phyloP scores from a whole-genome alignment of 2,888 invertebrate species.

The Syrista parreyssii region DNA sequence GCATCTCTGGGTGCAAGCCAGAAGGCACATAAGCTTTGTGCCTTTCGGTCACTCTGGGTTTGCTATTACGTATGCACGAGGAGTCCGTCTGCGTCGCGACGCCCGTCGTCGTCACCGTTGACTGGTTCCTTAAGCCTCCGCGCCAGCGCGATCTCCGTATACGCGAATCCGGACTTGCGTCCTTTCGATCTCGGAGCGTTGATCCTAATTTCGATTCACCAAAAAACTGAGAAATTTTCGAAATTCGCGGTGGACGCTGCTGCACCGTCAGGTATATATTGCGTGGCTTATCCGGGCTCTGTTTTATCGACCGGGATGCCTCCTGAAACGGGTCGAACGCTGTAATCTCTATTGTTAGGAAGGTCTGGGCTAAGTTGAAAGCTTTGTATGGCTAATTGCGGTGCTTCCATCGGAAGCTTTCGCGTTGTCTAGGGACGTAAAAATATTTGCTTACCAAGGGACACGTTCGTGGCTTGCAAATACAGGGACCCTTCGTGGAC shows the following conservation, averaged over 20 bases:
- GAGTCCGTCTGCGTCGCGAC: conserved; percentile 31
- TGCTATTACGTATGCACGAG: conserved; percentile 15
- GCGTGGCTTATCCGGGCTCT: neutral
- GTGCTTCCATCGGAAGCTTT: neutral
- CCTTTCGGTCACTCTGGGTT: conserved; percentile 16
- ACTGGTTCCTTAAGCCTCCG: conserved; percentile 27
- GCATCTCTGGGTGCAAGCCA: conserved; percentile 23
- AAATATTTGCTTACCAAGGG: conserved; percentile 24
- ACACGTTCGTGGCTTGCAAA: conserved; percentile 25
- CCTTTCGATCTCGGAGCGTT: conserved; percentile 21
- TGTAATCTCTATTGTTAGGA: neutral
- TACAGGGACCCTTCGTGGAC: conserved; percentile 16
- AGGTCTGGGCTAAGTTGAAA: neutral
- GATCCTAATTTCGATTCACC: neutral
- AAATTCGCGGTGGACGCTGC: neutral
- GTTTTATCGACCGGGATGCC: neutral
- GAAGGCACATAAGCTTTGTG: conserved; percentile 20
- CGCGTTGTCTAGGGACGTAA: neutral
- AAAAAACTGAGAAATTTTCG: conserved; percentile 3
- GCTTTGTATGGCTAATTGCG: neutral
- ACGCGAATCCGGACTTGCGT: conserved; percentile 17
- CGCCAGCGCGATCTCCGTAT: conserved; percentile 23
- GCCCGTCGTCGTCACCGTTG: conserved; percentile 26
- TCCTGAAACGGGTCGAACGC: neutral
- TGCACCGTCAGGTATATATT: neutral